These are phyloP conservation scores for Limnephilus marmoratus DNA, from an alignment of 2,888 invertebrate genomes.

Conservation along the genomic window DNA sequence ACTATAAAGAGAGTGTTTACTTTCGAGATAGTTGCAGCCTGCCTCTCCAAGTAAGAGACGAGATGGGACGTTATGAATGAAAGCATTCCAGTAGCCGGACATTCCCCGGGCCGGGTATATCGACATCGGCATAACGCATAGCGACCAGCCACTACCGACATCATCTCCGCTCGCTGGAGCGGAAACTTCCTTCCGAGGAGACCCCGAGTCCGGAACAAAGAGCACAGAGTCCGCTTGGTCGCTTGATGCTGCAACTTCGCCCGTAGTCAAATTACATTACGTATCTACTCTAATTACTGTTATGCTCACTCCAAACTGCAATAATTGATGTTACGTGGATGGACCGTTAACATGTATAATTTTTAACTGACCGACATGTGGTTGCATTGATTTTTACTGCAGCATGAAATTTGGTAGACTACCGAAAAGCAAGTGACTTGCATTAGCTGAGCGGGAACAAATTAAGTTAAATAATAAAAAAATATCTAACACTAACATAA, in stretches of 20 bases:
- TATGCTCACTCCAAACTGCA: background rate
- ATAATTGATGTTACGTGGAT: background rate
- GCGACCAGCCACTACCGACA: background rate
- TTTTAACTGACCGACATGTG: background rate
- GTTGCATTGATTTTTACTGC: background rate
- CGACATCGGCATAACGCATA: background rate
- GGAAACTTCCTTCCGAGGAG: background rate
- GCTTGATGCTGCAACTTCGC: background rate
- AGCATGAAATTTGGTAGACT: background rate
- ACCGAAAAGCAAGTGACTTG: too few species aligned
- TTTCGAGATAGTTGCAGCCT: slow-evolving; percentile 62
- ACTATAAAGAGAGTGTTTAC: slow-evolving; percentile 62
- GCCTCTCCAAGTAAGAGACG: slow-evolving; percentile 62
- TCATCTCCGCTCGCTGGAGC: background rate
- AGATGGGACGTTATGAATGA: slow-evolving; percentile 49
- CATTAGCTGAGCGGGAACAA: too few species aligned
- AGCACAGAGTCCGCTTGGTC: background rate
- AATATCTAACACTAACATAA: too few species aligned
- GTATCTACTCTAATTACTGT: background rate
- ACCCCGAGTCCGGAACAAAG: too few species aligned
- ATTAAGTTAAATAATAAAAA: too few species aligned
- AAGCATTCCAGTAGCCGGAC: slow-evolving; percentile 34
- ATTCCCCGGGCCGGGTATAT: background rate
- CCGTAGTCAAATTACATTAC: too few species aligned
- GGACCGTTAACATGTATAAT: background rate